A percentile compares a stretch with the other conserved stretches of the same genome.
phyloP scores from a whole-genome alignment of 2,797 vertebrate species.

The Myripristis murdjan region DNA sequence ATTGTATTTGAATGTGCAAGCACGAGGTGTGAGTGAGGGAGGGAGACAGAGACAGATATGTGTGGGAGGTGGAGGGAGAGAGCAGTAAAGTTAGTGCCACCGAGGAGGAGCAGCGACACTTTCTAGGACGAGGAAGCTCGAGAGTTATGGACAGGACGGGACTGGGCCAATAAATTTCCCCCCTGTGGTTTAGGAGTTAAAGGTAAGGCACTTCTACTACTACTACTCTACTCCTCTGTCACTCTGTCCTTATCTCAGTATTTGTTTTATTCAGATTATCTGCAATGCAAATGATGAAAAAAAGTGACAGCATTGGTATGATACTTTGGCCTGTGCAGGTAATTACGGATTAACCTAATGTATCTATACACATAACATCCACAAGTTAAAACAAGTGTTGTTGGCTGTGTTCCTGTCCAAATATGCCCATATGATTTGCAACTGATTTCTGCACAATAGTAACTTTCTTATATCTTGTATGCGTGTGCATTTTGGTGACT shows the following conservation, averaged over 20 bases:
- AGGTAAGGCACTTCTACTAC: slow-evolving; percentile 52
- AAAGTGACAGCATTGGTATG: not conserved
- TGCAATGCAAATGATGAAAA: not conserved
- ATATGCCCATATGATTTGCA: too few relatives aligned
- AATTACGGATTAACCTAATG: too few relatives aligned
- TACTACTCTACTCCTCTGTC: not conserved
- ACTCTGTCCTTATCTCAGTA: not conserved
- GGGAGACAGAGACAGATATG: slow-evolving; percentile 17
- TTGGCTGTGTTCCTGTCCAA: too few relatives aligned
- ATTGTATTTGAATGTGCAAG: not conserved
- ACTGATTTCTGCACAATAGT: too few relatives aligned
- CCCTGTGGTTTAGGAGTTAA: slow-evolving; percentile 22
- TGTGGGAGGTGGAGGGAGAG: not conserved
- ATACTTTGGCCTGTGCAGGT: too few relatives aligned
- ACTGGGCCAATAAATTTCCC: slow-evolving; percentile 39
- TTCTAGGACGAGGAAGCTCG: slow-evolving; percentile 18
- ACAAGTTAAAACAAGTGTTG: not conserved
- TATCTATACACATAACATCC: not conserved
- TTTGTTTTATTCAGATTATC: not conserved
- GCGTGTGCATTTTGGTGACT: not conserved
- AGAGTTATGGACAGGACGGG: slow-evolving; percentile 40
- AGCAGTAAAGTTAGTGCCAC: slow-evolving; percentile 3
- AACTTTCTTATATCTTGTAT: too few relatives aligned
- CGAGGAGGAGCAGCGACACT: slow-evolving; percentile 22
- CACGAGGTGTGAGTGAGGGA: not conserved